phyloP scores from a whole-genome alignment of 2,113 vertebrate species.

The Acrocephalus kingi region DNA sequence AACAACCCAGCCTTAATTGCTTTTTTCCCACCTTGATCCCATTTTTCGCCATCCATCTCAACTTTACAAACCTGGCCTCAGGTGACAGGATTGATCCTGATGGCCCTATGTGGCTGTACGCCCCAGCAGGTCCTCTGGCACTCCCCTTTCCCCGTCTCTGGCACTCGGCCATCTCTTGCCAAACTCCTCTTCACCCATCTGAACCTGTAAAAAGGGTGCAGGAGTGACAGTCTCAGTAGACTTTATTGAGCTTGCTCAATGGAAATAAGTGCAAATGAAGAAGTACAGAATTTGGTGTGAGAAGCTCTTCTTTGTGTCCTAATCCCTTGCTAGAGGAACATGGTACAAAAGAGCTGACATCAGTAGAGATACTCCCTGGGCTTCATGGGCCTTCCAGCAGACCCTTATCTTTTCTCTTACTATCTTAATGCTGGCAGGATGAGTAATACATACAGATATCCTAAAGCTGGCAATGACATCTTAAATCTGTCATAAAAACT shows the following conservation, averaged over 20 bases:
- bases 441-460: neutral
- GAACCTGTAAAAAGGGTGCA: neutral
- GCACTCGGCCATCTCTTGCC: fast-evolving
- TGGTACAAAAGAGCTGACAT: neutral
- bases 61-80: neutral
- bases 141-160: neutral
- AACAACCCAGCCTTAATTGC: neutral
- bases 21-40: neutral
- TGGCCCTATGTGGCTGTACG: neutral
- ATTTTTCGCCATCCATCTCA: neutral
- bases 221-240: neutral
- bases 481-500: conserved; percentile 21
- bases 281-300: neutral
- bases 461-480: conserved; percentile 16
- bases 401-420: neutral
- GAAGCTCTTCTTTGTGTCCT: neutral
- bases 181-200: neutral
- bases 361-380: neutral
- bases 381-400: neutral
- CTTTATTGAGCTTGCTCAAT: neutral
- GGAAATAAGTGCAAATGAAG: neutral
- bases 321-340: neutral
- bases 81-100: neutral
- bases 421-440: neutral
- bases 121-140: neutral